Evolutionary conservation across 1,140 invertebrate genomes (phyloP).

Genomic region (Druon quercuslanigerum): DNA sequence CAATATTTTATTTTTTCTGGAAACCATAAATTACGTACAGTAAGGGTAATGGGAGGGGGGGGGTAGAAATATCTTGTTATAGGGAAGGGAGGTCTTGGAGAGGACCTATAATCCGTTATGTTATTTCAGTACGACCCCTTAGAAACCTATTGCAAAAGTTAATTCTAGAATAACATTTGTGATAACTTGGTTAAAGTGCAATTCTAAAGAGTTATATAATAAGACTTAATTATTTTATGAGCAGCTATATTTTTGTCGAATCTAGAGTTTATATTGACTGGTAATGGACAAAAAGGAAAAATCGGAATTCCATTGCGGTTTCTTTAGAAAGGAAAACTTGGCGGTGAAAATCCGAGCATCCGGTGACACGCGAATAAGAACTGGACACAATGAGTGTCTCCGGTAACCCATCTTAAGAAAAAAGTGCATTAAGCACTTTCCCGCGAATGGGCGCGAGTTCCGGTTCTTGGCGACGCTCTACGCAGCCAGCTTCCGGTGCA

Average conservation of each 20-base stretch:
- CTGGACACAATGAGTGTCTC: slow-evolving; percentile 60
- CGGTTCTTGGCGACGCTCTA: slow-evolving; percentile 44
- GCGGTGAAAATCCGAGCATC: slow-evolving; percentile 53
- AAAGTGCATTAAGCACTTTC: slow-evolving; percentile 62
- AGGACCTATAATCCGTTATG: no score
- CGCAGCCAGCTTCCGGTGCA: slow-evolving; percentile 48
- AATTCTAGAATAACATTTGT: no score
- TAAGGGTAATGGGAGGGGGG: no score
- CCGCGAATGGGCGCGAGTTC: slow-evolving; percentile 54
- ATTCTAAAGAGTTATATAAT: no score
- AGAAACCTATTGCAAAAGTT: no score
- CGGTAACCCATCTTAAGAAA: slow-evolving; percentile 57
- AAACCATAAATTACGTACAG: no score
- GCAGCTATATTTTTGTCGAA: not conserved
- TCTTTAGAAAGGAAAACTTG: slow-evolving; percentile 57
- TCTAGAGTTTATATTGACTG: slow-evolving; percentile 3
- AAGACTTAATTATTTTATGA: no score
- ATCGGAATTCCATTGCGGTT: slow-evolving; percentile 57
- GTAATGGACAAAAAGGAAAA: slow-evolving; percentile 46
- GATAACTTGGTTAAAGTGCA: no score
- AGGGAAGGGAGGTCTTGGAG: no score
- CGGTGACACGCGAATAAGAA: slow-evolving; percentile 58
- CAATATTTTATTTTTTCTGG: no score
- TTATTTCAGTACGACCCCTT: no score
- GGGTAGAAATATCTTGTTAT: no score